phyloP scores from a whole-genome alignment of 2,797 vertebrate genomes.

The Notamacropus eugenii region DNA sequence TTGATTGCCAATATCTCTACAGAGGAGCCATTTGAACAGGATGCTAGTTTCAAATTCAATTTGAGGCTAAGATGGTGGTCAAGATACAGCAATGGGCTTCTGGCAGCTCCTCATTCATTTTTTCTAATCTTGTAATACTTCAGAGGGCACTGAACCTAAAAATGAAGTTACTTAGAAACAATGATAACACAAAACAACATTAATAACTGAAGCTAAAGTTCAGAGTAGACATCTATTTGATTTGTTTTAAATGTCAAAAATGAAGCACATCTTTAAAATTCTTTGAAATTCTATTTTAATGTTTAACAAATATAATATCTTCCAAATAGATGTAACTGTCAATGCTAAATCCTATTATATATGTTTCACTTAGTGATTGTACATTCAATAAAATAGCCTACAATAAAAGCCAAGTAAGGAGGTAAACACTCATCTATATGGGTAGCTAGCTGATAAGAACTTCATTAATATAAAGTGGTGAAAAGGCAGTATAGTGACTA shows the following conservation, averaged over 20 bases:
- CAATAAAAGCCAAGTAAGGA: neutral
- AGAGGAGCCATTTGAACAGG: constrained; percentile 21
- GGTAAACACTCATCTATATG: neutral
- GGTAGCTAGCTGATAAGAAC: neutral
- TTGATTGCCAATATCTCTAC: constrained; percentile 63
- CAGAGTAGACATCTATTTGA: neutral
- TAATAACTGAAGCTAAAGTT: neutral
- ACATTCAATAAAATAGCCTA: neutral
- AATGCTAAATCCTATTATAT: neutral
- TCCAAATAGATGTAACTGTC: neutral
- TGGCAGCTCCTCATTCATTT: constrained; percentile 53
- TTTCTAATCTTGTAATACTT: neutral
- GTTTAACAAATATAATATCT: neutral
- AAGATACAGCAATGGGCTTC: constrained; percentile 55
- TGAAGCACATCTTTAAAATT: constrained; percentile 42
- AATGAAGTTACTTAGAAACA: constrained; percentile 17
- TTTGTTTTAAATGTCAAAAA: constrained; percentile 42
- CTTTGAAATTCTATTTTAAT: constrained; percentile 35
- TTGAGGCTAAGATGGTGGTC: constrained; percentile 57
- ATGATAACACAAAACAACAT: constrained; percentile 3
- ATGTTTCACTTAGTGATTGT: neutral
- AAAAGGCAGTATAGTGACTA: neutral
- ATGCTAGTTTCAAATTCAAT: constrained; percentile 68
- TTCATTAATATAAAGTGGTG: neutral
- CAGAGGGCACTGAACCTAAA: constrained; percentile 33